phyloP scores from a whole-genome alignment of 2,888 invertebrate species.

The Vanessa cardui region DNA sequence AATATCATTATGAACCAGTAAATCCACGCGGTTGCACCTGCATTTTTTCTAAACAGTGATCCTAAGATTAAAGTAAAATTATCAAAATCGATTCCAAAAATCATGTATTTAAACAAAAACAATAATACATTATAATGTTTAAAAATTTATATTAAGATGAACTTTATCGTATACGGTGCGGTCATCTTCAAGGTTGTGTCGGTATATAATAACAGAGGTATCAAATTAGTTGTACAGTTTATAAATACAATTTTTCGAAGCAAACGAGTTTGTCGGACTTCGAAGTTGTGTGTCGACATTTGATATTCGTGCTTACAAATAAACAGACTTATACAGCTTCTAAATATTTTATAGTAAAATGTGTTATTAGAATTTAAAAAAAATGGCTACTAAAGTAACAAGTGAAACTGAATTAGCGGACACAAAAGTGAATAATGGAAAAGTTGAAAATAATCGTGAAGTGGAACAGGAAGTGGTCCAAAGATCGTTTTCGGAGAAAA shows the following conservation, averaged over 20 bases:
- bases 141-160: slow-evolving; percentile 22
- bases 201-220: slow-evolving; percentile 32
- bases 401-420: slow-evolving; percentile 36
- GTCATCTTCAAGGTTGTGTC: slow-evolving; percentile 40
- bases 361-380: slow-evolving; percentile 8
- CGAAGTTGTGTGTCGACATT: slow-evolving; percentile 38
- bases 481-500: slow-evolving; percentile 40
- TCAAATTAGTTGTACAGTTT: slow-evolving; percentile 33
- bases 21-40: too few relatives aligned
- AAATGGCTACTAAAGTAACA: slow-evolving; percentile 39
- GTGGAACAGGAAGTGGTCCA: slow-evolving; percentile 14
- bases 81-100: too few relatives aligned
- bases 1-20: too few relatives aligned
- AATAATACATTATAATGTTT: too few relatives aligned
- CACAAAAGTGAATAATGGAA: slow-evolving; percentile 5
- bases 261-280: slow-evolving; percentile 48
- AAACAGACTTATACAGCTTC: slow-evolving; percentile 42
- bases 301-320: slow-evolving; percentile 51
- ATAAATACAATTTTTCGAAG: slow-evolving; percentile 36
- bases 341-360: not conserved
- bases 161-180: slow-evolving; percentile 35
- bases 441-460: slow-evolving; percentile 25
- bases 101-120: too few relatives aligned
- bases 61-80: too few relatives aligned
- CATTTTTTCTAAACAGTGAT: too few relatives aligned